These are phyloP conservation scores for Arion vulgaris DNA, from an alignment of 1,140 invertebrate genomes.

Conservation along the genomic window DNA sequence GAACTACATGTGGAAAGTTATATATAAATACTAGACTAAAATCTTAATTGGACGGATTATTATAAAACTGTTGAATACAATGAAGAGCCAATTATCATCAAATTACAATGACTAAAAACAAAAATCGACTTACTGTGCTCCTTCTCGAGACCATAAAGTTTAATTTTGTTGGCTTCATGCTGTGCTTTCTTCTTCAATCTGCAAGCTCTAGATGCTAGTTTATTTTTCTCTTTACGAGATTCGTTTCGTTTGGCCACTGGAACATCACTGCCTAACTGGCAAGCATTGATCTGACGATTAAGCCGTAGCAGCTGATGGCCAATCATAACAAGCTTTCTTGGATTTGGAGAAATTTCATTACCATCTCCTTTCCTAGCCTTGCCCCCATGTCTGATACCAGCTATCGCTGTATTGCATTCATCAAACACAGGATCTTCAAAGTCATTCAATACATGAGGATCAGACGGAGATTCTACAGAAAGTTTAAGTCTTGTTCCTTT, in stretches of 20 bases:
- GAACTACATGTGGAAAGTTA: too few relatives aligned
- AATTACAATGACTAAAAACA: neutral
- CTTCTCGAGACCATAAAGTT: constrained; percentile 91
- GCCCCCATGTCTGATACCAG: constrained; percentile 78
- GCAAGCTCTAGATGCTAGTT: constrained; percentile 95
- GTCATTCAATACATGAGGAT: constrained; percentile 90
- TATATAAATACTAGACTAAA: too few relatives aligned
- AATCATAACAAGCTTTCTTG: constrained; percentile 89
- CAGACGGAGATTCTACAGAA: constrained; percentile 79
- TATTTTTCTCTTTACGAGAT: constrained; percentile 97
- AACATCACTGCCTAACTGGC: constrained; percentile 94
- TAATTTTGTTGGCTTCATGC: constrained; percentile 78
- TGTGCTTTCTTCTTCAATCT: constrained; percentile 76
- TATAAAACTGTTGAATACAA: too few relatives aligned
- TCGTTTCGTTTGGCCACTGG: constrained; percentile 83
- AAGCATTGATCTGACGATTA: constrained; percentile 91
- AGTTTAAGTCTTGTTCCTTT: constrained; percentile 78
- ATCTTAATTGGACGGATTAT: too few relatives aligned
- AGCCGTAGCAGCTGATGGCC: constrained; percentile 94
- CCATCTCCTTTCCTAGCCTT: constrained; percentile 97
- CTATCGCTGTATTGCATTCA: constrained; percentile 48
- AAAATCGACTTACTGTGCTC: constrained; percentile 85
- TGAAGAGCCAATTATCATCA: too few relatives aligned
- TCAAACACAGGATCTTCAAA: constrained; percentile 73
- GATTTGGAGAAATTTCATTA: constrained; percentile 96